Conservation (phyloP, 2,113 vertebrate genomes). For the Labeo rohita region DNA sequence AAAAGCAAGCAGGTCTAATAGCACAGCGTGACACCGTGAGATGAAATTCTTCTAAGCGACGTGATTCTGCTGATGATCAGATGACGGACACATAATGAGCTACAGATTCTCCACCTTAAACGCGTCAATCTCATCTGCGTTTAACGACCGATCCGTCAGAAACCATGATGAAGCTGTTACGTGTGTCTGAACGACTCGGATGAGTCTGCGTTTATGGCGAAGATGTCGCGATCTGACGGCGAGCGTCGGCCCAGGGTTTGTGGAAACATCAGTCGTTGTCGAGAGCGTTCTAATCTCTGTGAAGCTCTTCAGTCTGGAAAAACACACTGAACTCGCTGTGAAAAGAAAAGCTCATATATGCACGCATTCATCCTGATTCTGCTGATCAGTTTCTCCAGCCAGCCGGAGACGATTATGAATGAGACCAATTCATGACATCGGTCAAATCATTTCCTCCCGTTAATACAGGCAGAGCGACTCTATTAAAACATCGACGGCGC, state of each 20-base stretch:
- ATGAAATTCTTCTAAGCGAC: conserved; percentile 16
- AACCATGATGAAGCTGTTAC: neutral
- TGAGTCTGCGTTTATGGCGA: neutral
- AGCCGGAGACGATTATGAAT: neutral
- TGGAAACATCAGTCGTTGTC: neutral
- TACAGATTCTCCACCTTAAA: neutral
- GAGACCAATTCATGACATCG: neutral
- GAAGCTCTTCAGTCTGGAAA: neutral
- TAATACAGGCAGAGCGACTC: neutral
- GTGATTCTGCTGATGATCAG: neutral
- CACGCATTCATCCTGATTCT: neutral
- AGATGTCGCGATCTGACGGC: neutral
- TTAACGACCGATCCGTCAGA: too few species aligned
- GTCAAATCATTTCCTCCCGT: neutral
- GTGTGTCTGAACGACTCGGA: neutral
- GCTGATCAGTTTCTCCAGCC: neutral
- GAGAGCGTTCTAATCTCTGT: neutral
- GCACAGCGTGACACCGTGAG: neutral
- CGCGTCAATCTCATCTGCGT: neutral
- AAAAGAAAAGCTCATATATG: neutral
- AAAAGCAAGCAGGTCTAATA: neutral
- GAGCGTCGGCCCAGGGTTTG: neutral
- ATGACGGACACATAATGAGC: neutral
- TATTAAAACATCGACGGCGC: neutral
- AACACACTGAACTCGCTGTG: neutral